phyloP scores from a whole-genome alignment of 2,888 invertebrate genomes.

The Coelogynopora nodosa region DNA sequence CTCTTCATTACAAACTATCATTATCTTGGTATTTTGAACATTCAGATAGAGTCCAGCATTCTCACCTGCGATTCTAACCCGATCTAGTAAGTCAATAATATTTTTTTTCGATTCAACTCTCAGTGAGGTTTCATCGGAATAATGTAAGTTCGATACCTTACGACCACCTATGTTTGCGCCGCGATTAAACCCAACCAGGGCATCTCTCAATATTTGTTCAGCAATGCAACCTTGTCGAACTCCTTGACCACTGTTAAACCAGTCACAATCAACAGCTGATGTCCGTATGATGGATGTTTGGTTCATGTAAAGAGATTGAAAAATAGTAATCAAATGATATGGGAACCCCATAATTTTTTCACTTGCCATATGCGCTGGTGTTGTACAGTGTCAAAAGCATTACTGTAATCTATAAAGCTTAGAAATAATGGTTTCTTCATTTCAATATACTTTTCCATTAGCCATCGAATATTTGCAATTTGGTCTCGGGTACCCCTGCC shows the following conservation, averaged over 20 bases:
- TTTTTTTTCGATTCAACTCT: not conserved
- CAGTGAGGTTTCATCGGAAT: conserved; percentile 11
- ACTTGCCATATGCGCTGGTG: not conserved
- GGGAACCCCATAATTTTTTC: not conserved
- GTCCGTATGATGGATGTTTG: not conserved
- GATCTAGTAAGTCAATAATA: not conserved
- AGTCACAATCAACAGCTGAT: not conserved
- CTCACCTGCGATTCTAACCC: not conserved
- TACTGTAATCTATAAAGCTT: not conserved
- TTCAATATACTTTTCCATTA: not conserved
- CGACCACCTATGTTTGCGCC: not conserved
- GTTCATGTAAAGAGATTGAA: not conserved
- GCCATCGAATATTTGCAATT: not conserved
- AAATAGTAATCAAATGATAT: not conserved
- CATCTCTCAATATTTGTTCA: not conserved
- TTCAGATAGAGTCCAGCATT: not conserved
- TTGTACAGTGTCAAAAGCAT: not conserved
- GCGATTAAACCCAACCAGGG: not conserved
- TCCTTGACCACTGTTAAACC: not conserved
- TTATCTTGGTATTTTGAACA: not conserved
- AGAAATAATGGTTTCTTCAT: not conserved
- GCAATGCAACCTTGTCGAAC: not conserved
- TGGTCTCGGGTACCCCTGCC: too few species aligned
- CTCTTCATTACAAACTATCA: not conserved
- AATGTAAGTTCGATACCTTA: not conserved